phyloP scores from a whole-genome alignment of 2,797 vertebrate species.

The Gallinago stenura region DNA sequence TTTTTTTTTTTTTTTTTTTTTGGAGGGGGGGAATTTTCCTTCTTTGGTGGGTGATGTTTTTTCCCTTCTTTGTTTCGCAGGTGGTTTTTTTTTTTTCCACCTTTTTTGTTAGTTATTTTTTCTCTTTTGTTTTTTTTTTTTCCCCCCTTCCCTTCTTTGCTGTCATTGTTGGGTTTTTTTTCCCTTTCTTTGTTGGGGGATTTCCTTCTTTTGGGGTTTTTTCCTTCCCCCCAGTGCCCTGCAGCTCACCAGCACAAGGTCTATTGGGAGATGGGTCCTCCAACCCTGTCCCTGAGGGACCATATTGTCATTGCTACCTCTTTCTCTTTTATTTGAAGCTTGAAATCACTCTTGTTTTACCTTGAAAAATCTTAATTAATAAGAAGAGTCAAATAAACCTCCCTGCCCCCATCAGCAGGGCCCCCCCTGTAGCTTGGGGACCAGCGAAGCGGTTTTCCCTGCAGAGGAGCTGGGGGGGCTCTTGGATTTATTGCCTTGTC shows the following conservation, averaged over 20 bases:
- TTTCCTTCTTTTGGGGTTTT: neutral
- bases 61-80: neutral
- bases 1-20: neutral
- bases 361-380: neutral
- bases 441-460: neutral
- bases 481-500: neutral
- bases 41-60: neutral
- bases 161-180: neutral
- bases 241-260: fast-evolving
- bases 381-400: neutral
- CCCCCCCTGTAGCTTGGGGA: neutral
- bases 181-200: neutral
- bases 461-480: neutral
- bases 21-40: neutral
- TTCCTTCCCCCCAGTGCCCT: fast-evolving
- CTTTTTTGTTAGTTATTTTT: neutral
- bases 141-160: neutral
- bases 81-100: neutral
- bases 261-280: neutral
- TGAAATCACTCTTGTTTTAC: neutral
- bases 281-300: fast-evolving
- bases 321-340: neutral
- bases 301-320: fast-evolving
- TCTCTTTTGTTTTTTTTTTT: neutral
- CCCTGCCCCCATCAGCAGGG: neutral